Evolutionary conservation across 2,797 vertebrate species (phyloP).

Genomic region (Halcyon leucocephala): DNA sequence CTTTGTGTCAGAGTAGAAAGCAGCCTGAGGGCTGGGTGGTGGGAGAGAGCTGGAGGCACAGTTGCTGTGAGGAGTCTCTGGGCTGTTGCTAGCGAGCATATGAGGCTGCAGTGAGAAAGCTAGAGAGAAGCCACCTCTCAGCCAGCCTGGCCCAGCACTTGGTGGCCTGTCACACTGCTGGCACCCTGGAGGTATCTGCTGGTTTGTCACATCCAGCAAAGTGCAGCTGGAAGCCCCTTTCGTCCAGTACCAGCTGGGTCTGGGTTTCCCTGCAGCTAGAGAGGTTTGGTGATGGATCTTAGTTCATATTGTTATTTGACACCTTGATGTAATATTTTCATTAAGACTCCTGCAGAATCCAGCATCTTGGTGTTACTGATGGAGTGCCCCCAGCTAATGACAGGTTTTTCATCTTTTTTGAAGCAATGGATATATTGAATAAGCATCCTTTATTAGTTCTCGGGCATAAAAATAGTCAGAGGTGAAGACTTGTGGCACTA

Average conservation of each 20-base stretch:
- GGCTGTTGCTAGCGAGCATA: too few relatives aligned
- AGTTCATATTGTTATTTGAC: background rate
- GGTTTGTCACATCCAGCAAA: background rate
- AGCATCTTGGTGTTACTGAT: background rate
- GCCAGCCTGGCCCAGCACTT: background rate
- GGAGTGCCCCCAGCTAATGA: background rate
- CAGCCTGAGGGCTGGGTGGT: rapidly evolving
- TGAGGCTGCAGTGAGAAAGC: background rate
- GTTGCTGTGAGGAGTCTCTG: rapidly evolving
- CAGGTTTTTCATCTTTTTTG: background rate
- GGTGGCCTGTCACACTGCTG: rapidly evolving
- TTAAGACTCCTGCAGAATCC: background rate
- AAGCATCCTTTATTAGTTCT: background rate
- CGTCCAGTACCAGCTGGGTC: background rate
- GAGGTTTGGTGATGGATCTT: background rate
- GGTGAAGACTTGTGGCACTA: background rate
- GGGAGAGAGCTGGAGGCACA: too few relatives aligned
- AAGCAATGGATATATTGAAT: background rate
- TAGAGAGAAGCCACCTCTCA: background rate
- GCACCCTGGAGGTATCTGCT: background rate
- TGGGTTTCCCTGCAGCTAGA: background rate
- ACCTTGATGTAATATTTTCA: background rate
- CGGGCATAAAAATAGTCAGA: background rate
- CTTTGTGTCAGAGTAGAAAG: background rate
- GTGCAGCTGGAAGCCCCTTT: background rate